Percentiles rank a stretch among this genome's conserved stretches.
These are phyloP conservation scores for Chaunax sp. DNA, from an alignment of 2,797 vertebrate genomes.

Conservation along the genomic window DNA sequence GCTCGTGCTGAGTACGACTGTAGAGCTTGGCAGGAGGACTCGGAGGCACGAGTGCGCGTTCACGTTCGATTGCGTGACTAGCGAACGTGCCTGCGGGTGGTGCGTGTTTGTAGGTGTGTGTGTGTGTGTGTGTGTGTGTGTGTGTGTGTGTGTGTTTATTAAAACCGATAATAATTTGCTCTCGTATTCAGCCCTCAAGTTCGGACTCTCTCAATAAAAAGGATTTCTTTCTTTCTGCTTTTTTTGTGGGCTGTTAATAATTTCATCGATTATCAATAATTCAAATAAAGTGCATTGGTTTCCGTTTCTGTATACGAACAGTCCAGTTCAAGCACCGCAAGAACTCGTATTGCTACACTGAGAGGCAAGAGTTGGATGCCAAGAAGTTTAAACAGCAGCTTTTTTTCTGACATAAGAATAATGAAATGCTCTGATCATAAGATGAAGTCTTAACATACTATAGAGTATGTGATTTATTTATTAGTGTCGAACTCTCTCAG, in stretches of 20 bases:
- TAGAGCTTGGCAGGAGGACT: constrained; percentile 36
- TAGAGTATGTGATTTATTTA: not conserved
- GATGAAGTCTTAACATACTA: no score
- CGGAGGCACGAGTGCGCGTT: constrained; percentile 39
- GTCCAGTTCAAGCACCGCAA: not conserved
- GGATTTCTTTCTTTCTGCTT: not conserved
- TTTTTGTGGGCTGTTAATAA: constrained; percentile 22
- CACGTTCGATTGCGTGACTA: constrained; percentile 23
- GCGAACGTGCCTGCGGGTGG: constrained; percentile 6
- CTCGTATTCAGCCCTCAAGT: constrained; percentile 7
- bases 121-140: constrained; percentile 16
- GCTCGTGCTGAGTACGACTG: constrained; percentile 65
- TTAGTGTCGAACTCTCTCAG: not conserved
- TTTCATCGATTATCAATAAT: constrained; percentile 52
- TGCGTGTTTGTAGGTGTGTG: constrained; percentile 17
- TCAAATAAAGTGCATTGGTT: constrained; percentile 28
- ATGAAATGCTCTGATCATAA: not conserved
- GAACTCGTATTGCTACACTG: not conserved
- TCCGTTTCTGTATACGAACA: not conserved
- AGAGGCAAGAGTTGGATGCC: not conserved
- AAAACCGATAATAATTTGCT: constrained; percentile 14
- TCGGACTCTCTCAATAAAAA: constrained; percentile 8
- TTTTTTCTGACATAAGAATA: not conserved
- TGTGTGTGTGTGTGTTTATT: constrained; percentile 21
- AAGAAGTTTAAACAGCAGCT: not conserved